These are phyloP conservation scores for Poeciliopsis presidionis DNA, from an alignment of 2,797 vertebrate species.

Conservation along the genomic window DNA sequence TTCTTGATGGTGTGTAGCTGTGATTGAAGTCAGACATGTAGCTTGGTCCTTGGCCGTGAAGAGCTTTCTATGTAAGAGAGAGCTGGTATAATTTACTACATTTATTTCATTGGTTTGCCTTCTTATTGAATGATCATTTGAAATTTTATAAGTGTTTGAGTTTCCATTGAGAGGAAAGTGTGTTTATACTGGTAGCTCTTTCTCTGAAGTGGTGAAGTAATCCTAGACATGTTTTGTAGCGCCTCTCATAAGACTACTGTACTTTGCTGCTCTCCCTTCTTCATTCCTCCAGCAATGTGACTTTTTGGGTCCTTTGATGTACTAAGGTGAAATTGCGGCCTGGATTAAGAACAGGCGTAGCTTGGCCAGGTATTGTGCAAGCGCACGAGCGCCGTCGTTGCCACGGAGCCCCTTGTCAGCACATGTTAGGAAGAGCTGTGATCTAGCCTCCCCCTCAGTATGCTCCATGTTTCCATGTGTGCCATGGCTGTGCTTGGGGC, in stretches of 20 bases:
- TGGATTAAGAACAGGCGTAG: conserved; percentile 79
- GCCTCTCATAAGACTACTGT: not conserved
- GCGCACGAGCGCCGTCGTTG: conserved; percentile 74
- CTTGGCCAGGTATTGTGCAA: conserved; percentile 77
- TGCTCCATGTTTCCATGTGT: conserved; percentile 67
- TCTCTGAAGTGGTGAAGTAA: conserved; percentile 17
- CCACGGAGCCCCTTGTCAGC: conserved; percentile 85
- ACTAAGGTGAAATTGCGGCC: conserved; percentile 78
- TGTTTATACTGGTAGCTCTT: conserved; percentile 22
- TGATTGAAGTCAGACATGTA: not conserved
- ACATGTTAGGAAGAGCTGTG: conserved; percentile 87
- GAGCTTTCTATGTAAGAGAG: not conserved
- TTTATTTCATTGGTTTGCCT: not conserved
- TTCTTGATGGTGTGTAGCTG: not conserved
- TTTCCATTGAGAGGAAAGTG: not conserved
- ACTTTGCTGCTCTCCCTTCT: conserved; percentile 37
- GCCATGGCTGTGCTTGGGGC: conserved; percentile 67
- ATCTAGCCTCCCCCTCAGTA: conserved; percentile 84
- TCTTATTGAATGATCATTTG: not conserved
- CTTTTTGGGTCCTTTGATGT: conserved; percentile 81
- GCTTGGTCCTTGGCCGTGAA: not conserved
- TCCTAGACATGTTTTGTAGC: conserved; percentile 1
- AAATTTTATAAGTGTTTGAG: not conserved
- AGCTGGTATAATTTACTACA: not conserved
- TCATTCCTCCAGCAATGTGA: conserved; percentile 68